Conservation (phyloP, 2,797 vertebrate species). For the Acestrorhynchus altus region DNA sequence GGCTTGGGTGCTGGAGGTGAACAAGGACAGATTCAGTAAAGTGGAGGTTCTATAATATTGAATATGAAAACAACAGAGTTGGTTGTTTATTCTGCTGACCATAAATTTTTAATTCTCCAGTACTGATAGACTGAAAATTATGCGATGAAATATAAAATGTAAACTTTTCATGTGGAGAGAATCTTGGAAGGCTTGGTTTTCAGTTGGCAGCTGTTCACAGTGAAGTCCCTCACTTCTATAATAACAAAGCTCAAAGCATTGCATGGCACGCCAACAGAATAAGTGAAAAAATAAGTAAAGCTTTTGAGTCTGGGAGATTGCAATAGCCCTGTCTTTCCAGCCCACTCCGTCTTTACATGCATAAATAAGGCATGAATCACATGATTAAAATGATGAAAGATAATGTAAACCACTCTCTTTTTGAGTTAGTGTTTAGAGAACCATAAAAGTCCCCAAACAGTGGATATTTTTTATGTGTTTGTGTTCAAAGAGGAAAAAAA, state of each 20-base stretch:
- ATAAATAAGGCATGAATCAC: neutral
- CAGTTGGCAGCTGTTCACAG: neutral
- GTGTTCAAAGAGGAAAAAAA: slow-evolving; percentile 4
- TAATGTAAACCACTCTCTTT: slow-evolving; percentile 11
- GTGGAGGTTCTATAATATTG: too few species aligned
- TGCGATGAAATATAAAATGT: neutral
- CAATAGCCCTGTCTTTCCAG: neutral
- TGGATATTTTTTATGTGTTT: slow-evolving; percentile 6
- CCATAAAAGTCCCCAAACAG: neutral
- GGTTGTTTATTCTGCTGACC: neutral
- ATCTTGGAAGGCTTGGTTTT: neutral
- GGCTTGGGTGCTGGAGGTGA: neutral
- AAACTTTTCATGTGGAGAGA: neutral
- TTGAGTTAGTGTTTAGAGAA: slow-evolving; percentile 1
- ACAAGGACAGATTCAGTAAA: neutral
- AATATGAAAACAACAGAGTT: neutral
- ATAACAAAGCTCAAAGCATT: neutral
- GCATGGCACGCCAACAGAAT: neutral
- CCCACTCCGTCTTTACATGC: neutral
- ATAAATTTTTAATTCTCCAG: neutral
- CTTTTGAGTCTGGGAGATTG: neutral
- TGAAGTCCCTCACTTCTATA: neutral
- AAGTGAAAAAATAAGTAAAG: neutral
- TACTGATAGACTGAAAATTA: neutral
- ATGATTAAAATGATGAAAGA: slow-evolving; percentile 18